These are phyloP conservation scores for Alosa sapidissima DNA, from an alignment of 2,797 vertebrate species.

Conservation along the genomic window DNA sequence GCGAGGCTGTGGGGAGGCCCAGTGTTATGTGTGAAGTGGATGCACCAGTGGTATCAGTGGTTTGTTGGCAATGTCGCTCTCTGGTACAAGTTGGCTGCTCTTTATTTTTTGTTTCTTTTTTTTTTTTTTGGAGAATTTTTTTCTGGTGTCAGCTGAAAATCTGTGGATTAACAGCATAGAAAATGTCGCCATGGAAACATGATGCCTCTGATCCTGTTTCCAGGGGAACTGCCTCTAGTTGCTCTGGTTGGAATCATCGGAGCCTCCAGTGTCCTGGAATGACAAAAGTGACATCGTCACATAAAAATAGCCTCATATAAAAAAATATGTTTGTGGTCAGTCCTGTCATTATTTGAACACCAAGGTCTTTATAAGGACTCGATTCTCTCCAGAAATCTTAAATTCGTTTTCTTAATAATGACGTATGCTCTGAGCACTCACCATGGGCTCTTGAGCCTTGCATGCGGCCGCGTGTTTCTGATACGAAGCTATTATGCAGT, in stretches of 20 bases:
- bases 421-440: slow-evolving; percentile 44
- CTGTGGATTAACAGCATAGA: background rate
- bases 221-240: slow-evolving; percentile 45
- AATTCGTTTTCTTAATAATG: no score
- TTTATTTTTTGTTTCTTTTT: background rate
- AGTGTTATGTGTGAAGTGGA: background rate
- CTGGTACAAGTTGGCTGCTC: background rate
- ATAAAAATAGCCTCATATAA: background rate
- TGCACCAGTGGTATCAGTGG: background rate
- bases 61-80: background rate
- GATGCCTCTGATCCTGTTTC: slow-evolving; percentile 50
- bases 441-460: slow-evolving; percentile 66
- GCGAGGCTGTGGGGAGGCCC: background rate
- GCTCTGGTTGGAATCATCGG: slow-evolving; percentile 65
- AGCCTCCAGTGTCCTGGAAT: slow-evolving; percentile 70
- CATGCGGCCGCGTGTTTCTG: slow-evolving; percentile 67
- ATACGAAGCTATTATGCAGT: slow-evolving; percentile 76
- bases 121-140: background rate
- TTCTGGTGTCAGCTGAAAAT: background rate
- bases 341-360: no score
- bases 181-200: slow-evolving; percentile 42
- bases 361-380: no score
- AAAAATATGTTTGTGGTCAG: background rate
- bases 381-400: no score
- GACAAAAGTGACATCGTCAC: slow-evolving; percentile 23